phyloP scores from a whole-genome alignment of 1,140 invertebrate genomes.

The Telenomus remus region DNA sequence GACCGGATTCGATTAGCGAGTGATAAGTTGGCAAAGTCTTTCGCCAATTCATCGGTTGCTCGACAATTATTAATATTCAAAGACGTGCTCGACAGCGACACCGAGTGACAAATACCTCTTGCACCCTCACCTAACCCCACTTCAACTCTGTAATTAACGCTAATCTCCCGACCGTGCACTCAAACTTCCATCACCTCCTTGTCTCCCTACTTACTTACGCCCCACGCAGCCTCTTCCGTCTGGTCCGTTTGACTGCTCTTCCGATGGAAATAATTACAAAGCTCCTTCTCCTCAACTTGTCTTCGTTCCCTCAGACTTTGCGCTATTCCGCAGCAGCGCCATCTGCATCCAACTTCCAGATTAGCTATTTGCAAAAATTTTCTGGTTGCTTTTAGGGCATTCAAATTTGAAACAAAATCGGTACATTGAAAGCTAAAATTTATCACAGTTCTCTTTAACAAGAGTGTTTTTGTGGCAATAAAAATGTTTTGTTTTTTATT shows the following conservation, averaged over 20 bases:
- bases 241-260: conserved; percentile 58
- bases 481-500: no score
- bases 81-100: conserved; percentile 63
- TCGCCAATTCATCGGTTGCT: conserved; percentile 69
- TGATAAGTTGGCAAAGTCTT: conserved; percentile 68
- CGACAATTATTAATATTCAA: conserved; percentile 73
- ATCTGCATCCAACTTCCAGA: no score
- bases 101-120: conserved; percentile 73
- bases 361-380: no score
- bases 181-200: conserved; percentile 59
- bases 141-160: conserved; percentile 74
- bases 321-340: neutral
- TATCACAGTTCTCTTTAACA: no score
- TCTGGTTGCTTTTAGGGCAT: no score
- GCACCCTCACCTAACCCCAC: conserved; percentile 59
- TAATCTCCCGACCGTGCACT: conserved; percentile 71
- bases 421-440: no score
- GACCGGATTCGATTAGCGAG: conserved; percentile 69
- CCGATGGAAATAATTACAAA: conserved; percentile 59
- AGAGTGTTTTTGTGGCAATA: no score
- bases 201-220: conserved; percentile 52
- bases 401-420: no score
- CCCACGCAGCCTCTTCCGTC: conserved; percentile 45
- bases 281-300: conserved; percentile 53
- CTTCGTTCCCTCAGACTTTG: conserved; percentile 51